phyloP scores from a whole-genome alignment of 2,113 vertebrate genomes.

The Poecilia latipinna region DNA sequence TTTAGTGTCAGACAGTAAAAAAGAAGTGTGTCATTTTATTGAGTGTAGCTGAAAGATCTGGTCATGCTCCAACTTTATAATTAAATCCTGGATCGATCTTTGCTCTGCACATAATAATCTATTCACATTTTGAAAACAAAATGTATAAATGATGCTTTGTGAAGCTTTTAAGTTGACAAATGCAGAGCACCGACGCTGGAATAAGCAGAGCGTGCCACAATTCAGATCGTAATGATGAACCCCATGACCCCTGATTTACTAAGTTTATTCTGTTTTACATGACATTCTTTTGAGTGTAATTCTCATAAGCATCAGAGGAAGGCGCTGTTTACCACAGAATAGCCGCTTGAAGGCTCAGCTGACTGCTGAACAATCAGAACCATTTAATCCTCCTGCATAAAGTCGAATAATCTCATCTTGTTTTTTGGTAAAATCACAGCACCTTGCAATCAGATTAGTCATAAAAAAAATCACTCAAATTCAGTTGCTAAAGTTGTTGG shows the following conservation, averaged over 20 bases:
- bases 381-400: conserved; percentile 25
- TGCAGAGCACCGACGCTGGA: not conserved
- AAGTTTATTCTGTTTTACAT: conserved; percentile 17
- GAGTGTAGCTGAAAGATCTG: not conserved
- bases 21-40: not conserved
- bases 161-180: not conserved
- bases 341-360: conserved; percentile 21
- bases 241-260: not conserved
- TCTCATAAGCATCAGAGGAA: conserved; percentile 70
- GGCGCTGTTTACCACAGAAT: conserved; percentile 78
- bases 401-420: conserved; percentile 4
- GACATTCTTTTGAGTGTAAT: conserved; percentile 52
- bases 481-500: conserved; percentile 1
- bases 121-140: not conserved
- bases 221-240: not conserved
- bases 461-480: not conserved
- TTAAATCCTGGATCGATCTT: not conserved
- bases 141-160: not conserved
- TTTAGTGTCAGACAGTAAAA: not conserved
- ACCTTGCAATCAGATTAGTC: not conserved
- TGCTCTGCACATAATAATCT: not conserved
- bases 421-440: conserved; percentile 17
- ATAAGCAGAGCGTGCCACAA: not conserved
- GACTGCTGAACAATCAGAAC: conserved; percentile 22
- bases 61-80: conserved; percentile 3